Evolutionary conservation across 1,140 invertebrate genomes (phyloP).

Genomic region (Mycetomoellerius zeteki): DNA sequence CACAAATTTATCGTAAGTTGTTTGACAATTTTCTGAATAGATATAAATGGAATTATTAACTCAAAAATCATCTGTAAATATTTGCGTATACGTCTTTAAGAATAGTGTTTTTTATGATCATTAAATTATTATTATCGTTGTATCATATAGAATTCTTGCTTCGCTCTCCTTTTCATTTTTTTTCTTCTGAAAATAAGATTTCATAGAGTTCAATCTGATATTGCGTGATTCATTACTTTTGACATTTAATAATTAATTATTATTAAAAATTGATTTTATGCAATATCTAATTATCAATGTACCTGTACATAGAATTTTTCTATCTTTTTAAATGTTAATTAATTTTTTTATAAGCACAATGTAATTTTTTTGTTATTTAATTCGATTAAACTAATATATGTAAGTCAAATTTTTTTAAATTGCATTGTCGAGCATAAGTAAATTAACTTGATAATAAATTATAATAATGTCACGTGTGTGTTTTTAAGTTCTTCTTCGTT

Average conservation of each 20-base stretch:
- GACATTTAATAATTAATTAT: neutral
- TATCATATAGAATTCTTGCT: neutral
- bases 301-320: neutral
- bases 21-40: neutral
- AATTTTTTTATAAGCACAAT: slow-evolving; percentile 8
- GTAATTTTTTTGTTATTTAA: neutral
- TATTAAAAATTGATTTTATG: neutral
- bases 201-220: slow-evolving; percentile 2
- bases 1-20: neutral
- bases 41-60: neutral
- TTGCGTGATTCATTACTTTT: neutral
- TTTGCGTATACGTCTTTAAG: slow-evolving; percentile 1
- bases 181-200: neutral
- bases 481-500: neutral
- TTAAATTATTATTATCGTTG: slow-evolving; percentile 39
- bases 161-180: neutral
- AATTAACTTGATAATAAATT: slow-evolving; percentile 13
- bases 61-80: neutral
- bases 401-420: neutral
- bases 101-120: slow-evolving; percentile 32
- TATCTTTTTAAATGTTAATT: neutral
- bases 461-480: neutral
- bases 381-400: neutral
- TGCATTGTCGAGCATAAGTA: neutral
- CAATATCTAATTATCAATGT: neutral